Conservation (phyloP, 2,888 invertebrate species). For the Baccha elongata region DNA sequence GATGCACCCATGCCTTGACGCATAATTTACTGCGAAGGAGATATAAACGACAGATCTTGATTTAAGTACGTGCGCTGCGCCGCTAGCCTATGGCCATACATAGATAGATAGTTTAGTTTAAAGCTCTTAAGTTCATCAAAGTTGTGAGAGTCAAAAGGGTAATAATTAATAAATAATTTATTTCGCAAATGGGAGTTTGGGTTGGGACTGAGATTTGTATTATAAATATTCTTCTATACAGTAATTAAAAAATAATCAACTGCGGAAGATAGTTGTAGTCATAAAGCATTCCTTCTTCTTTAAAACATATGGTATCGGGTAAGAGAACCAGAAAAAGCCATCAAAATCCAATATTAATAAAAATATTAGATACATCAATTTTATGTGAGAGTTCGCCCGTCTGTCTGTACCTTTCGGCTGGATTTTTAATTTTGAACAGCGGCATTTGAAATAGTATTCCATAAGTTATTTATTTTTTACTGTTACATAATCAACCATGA, state of each 20-base stretch:
- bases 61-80: slow-evolving; percentile 50
- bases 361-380: background rate
- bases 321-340: background rate
- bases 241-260: slow-evolving; percentile 62
- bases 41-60: slow-evolving; percentile 66
- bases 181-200: slow-evolving; percentile 45
- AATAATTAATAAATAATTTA: slow-evolving; percentile 62
- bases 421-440: background rate
- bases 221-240: background rate
- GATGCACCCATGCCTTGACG: slow-evolving; percentile 31
- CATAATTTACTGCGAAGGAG: slow-evolving; percentile 59
- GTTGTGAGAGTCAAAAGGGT: slow-evolving; percentile 21
- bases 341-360: slow-evolving; percentile 18
- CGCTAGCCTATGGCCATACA: background rate
- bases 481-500: too few relatives aligned
- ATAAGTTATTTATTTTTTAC: too few relatives aligned
- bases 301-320: background rate
- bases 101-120: background rate
- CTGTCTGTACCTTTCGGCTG: background rate
- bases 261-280: slow-evolving; percentile 13
- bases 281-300: background rate
- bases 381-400: slow-evolving; percentile 5
- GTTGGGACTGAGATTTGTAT: background rate
- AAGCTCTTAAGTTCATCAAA: slow-evolving; percentile 23
- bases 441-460: background rate